Base-by-base conservation (phyloP, 1,140 invertebrate species). In the Triops longicaudatus region DNA sequence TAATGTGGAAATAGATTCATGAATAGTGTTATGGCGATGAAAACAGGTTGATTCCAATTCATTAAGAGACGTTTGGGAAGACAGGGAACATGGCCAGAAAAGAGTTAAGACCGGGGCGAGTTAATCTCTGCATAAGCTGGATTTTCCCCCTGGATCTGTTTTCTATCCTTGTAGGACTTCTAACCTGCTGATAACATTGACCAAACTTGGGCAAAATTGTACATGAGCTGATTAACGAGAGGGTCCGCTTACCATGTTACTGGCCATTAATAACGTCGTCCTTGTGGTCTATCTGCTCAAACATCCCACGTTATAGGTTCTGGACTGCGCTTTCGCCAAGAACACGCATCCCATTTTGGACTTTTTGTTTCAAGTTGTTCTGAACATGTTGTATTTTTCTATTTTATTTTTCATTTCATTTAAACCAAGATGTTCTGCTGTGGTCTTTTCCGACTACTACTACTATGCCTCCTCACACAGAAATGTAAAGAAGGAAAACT, bases 181-280 rank as follows among this genome's bases (percentile, higher is more conserved):
- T 4, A 37, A 7, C 31, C 7, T 37, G 31, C 31, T 37, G 31
- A 37, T 37, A 37, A 37, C 31, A 7, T 37, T 37, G 31, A 37
- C 31, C 31, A 37, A 37, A 37, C 2, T 37, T 37, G 31, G 31
- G 31, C 31, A 37, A 37, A 37, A 37, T 37, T 37, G 31, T 37
- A 37, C 31, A 37, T 37, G 31, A 10, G 14, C 50, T 63, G 50
- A 63, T 63, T 63, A 63, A 63, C 50, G 50, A 63, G 50, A 63
- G 50, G 50, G 50, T 63, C 14, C 17, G 50, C 50, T 63, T n/a
- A 63, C 17, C 50, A 63, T 63, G 50, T 63, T 63, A 14, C 50
- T 63, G 50, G 17, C 50, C 50, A 63, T 63, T 63, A 63, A 63
- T 63, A 63, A 63, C 50, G 50, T 63, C 50, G 50, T 63, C 50